These are phyloP conservation scores for Alligator sinensis DNA, from an alignment of 2,113 vertebrate species.

Conservation along the genomic window DNA sequence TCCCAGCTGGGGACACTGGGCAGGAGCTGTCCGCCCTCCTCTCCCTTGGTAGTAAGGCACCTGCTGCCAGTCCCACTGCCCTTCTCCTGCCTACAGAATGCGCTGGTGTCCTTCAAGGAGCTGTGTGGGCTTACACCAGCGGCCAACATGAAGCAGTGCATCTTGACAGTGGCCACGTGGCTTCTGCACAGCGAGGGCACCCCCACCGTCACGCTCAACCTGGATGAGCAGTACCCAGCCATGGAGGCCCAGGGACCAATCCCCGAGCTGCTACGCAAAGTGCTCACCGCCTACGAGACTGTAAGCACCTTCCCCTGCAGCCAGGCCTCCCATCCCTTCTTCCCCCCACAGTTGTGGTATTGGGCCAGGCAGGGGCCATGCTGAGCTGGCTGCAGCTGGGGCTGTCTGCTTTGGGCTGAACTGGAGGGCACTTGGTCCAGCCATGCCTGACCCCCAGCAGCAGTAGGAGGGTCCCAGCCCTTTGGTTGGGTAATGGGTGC, in stretches of 20 bases:
- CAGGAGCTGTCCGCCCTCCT: neutral
- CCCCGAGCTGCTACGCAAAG: conserved; percentile 90
- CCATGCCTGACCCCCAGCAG: too few relatives aligned
- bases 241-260: conserved; percentile 91
- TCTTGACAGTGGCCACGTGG: conserved; percentile 90
- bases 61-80: neutral
- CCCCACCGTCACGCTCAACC: conserved; percentile 85
- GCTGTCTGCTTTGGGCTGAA: neutral
- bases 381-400: neutral
- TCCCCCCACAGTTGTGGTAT: accelerated
- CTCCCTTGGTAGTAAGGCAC: neutral
- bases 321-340: accelerated
- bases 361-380: too few relatives aligned
- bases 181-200: conserved; percentile 88
- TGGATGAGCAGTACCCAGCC: conserved; percentile 88
- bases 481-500: too few relatives aligned
- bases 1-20: too few relatives aligned
- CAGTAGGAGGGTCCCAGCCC: neutral
- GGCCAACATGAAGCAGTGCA: conserved; percentile 95
- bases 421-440: too few relatives aligned
- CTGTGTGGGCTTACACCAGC: conserved; percentile 91
- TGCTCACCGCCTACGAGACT: conserved; percentile 90
- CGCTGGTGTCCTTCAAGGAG: conserved; percentile 94
- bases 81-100: conserved; percentile 81
- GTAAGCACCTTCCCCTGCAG: conserved; percentile 63